A percentile compares a stretch with the other conserved stretches of the same genome.
Conservation (phyloP, 64 coral and sea anemone species). For the Acropora yongei region DNA sequence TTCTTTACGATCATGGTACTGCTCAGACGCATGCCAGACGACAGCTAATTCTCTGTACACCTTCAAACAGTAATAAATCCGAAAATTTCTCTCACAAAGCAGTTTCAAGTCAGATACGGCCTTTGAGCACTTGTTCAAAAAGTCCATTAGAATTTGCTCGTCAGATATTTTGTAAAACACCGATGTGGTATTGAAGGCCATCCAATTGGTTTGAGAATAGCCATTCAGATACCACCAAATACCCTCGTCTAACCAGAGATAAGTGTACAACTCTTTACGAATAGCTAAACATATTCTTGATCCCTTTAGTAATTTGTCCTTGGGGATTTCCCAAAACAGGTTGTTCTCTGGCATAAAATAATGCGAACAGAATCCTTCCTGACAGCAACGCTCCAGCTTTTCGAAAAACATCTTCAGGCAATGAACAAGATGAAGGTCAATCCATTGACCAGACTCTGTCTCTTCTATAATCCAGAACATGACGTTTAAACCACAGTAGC, state of each 20-base stretch:
- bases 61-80: slow-evolving; percentile 19
- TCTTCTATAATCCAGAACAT: slow-evolving; percentile 12
- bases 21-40: slow-evolving; percentile 12
- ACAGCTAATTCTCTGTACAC: slow-evolving; percentile 18
- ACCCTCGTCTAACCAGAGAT: slow-evolving; percentile 5
- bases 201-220: background rate
- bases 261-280: background rate
- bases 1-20: background rate
- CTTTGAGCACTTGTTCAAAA: background rate
- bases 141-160: background rate
- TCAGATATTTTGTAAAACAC: slow-evolving; percentile 5
- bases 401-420: slow-evolving; percentile 9
- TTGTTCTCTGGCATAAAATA: slow-evolving; percentile 24
- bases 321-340: background rate
- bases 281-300: background rate
- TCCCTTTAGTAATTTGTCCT: slow-evolving; percentile 5
- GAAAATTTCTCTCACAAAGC: slow-evolving; percentile 14
- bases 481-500: slow-evolving; percentile 20
- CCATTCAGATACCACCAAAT: slow-evolving; percentile 22
- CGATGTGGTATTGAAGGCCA: slow-evolving; percentile 1
- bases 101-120: background rate
- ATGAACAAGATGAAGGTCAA: slow-evolving; percentile 10
- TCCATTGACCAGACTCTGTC: slow-evolving; percentile 1
- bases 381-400: slow-evolving; percentile 20
- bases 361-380: slow-evolving; percentile 13